Conservation (phyloP, 2,113 vertebrate genomes). For the Ascaphus truei region DNA sequence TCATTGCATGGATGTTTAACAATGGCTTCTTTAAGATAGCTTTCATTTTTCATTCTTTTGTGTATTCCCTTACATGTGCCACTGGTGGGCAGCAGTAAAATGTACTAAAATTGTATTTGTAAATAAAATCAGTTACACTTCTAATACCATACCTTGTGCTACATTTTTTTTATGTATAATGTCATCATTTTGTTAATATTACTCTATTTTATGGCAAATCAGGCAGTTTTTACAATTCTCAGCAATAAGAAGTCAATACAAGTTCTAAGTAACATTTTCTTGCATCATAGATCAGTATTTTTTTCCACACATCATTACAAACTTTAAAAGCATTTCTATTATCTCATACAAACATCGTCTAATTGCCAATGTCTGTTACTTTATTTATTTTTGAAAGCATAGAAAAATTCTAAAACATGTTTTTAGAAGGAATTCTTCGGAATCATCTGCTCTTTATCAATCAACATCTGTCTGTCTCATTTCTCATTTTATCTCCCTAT, state of each 20-base stretch:
- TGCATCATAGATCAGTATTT: background rate
- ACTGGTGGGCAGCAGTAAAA: constrained; percentile 56
- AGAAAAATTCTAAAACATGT: constrained; percentile 7
- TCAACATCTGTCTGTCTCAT: constrained; percentile 4
- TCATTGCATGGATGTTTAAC: background rate
- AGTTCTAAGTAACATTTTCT: background rate
- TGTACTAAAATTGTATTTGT: constrained; percentile 4
- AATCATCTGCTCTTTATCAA: constrained; percentile 16
- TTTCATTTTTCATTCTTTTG: constrained; percentile 27
- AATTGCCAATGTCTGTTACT: background rate
- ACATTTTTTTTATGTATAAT: too few relatives aligned
- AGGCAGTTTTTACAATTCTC: background rate
- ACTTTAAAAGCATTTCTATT: background rate
- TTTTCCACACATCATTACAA: background rate
- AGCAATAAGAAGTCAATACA: background rate
- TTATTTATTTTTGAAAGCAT: constrained; percentile 25
- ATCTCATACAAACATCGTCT: background rate
- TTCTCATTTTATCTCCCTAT: background rate
- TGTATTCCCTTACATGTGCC: constrained; percentile 45
- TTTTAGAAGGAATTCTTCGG: constrained; percentile 20
- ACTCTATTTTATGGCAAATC: background rate
- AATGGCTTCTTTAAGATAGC: too few relatives aligned
- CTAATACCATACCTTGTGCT: background rate
- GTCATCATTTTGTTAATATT: too few relatives aligned
- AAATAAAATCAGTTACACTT: background rate